Conservation (phyloP, 2,113 vertebrate genomes). For the Oryzias javanicus region DNA sequence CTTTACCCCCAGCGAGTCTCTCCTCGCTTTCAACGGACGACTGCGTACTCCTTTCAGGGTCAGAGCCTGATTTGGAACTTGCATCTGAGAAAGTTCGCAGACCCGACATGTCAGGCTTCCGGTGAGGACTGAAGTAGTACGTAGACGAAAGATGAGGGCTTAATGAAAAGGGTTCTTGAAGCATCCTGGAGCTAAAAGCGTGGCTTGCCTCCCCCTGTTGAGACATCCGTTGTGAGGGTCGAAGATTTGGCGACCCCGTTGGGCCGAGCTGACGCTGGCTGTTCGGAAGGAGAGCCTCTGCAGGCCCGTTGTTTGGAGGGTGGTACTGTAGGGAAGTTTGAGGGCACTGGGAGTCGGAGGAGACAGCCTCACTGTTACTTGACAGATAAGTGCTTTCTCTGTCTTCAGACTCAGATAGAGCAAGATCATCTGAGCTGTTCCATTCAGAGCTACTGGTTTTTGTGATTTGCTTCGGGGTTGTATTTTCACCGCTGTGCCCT, state of each 20-base stretch:
- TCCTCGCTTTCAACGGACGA: slow-evolving; percentile 67
- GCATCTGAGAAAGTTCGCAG: slow-evolving; percentile 64
- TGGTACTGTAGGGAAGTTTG: slow-evolving; percentile 40
- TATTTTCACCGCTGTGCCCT: slow-evolving; percentile 55
- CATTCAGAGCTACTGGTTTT: slow-evolving; percentile 81
- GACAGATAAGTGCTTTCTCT: slow-evolving; percentile 75
- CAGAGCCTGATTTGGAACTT: slow-evolving; percentile 71
- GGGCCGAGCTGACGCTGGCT: slow-evolving; percentile 73
- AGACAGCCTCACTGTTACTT: slow-evolving; percentile 63
- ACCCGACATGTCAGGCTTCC: slow-evolving; percentile 53
- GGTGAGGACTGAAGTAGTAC: slow-evolving; percentile 44
- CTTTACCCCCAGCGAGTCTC: slow-evolving; percentile 46
- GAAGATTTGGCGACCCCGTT: slow-evolving; percentile 84
- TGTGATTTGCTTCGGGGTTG: slow-evolving; percentile 56
- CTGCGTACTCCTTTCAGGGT: slow-evolving; percentile 71
- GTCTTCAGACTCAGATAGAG: slow-evolving; percentile 77
- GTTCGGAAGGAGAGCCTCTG: slow-evolving; percentile 57
- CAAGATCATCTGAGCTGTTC: slow-evolving; percentile 80
- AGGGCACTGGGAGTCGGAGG: slow-evolving; percentile 57
- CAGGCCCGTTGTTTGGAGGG: slow-evolving; percentile 36
- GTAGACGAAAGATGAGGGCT: slow-evolving; percentile 52
- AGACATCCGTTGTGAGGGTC: slow-evolving; percentile 54
- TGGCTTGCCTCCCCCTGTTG: slow-evolving; percentile 55
- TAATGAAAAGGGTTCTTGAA: slow-evolving; percentile 68
- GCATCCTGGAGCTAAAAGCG: slow-evolving; percentile 68